Evolutionary conservation across 2,888 invertebrate species (phyloP).

Genomic region (Choreutis nemorana): DNA sequence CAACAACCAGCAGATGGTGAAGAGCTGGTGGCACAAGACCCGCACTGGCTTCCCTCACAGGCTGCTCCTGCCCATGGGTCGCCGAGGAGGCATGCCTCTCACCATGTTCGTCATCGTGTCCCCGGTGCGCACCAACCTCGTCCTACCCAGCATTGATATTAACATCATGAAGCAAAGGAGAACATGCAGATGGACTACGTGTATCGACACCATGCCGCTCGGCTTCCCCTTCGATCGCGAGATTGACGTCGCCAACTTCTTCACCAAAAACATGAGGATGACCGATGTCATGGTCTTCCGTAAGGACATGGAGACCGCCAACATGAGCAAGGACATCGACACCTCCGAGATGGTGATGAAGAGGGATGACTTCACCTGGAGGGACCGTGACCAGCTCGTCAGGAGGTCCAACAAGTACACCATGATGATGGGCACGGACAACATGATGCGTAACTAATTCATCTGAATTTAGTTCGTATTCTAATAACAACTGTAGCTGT

Average conservation of each 20-base stretch:
- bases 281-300: constrained; percentile 71
- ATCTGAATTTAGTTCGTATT: too few species aligned
- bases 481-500: too few species aligned
- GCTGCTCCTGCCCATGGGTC: constrained; percentile 76
- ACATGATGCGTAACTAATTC: constrained; percentile 35
- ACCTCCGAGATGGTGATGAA: constrained; percentile 46
- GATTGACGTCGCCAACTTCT: constrained; percentile 66
- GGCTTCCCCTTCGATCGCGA: constrained; percentile 81
- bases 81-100: constrained; percentile 67
- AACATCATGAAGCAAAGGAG: constrained; percentile 56
- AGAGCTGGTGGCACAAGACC: constrained; percentile 62
- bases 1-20: constrained; percentile 51
- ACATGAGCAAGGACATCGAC: constrained; percentile 39
- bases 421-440: constrained; percentile 43
- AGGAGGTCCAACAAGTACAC: constrained; percentile 44
- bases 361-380: constrained; percentile 46
- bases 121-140: constrained; percentile 56
- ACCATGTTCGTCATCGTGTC: constrained; percentile 71
- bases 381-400: constrained; percentile 44
- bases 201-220: constrained; percentile 70
- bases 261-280: constrained; percentile 72
- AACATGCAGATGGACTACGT: constrained; percentile 60
- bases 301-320: constrained; percentile 47
- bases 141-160: constrained; percentile 48
- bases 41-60: constrained; percentile 72